Base-by-base conservation (phyloP, 2,888 invertebrate genomes). In the Glaucopsyche alexis region DNA sequence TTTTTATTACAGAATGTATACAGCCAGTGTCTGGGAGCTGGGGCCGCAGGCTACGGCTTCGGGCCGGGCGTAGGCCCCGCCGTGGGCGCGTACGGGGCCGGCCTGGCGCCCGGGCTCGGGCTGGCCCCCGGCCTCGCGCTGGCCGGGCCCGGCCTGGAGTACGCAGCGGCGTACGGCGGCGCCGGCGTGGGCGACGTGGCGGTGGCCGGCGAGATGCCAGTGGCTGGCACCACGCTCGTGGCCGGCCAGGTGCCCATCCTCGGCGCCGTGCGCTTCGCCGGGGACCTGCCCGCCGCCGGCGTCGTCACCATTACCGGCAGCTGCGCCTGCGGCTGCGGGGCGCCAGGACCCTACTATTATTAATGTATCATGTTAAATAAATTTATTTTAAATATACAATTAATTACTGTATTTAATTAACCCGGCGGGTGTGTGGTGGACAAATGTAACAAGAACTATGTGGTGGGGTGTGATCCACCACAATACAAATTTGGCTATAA, bases 141-240 rank as follows among this genome's bases (percentile, higher is more conserved):
- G 7, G 49, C 52, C 14, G 73, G 52, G 9, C 50, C 16, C n/a
- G 52, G 52, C 7, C 52, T 45, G 13, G 47, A 49, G 47, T 40
- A 69, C 64, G 60, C 55, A 6, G 78, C 76, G 64, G 79, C 80
- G 4, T 82, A 80, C 75, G 81, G 80, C 67, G 81, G 80, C 40
- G 75, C 74, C 8, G 82, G 85, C 72, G 76, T 79, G 14, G 84
- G 83, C 65, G 84, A 79, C 71, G 79, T 84, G 42, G 77, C 77
- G 5, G 82, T 83, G 38, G 78, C 74, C n/a, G 83, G 84, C 42
- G 80, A 82, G 73, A 76, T 85, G 75, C 82, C 81, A 29, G 85
- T 84, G 42, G 81, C 78, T 14, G 85, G 87, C 71, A 77, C 78
- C 70, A 79, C 80, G 9, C 71, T 75, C 19, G 78, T 82, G 40